Percentiles rank a stretch among this genome's conserved stretches.
Evolutionary conservation across 2,113 vertebrate genomes (phyloP).

Genomic region (Symphodus melops): DNA sequence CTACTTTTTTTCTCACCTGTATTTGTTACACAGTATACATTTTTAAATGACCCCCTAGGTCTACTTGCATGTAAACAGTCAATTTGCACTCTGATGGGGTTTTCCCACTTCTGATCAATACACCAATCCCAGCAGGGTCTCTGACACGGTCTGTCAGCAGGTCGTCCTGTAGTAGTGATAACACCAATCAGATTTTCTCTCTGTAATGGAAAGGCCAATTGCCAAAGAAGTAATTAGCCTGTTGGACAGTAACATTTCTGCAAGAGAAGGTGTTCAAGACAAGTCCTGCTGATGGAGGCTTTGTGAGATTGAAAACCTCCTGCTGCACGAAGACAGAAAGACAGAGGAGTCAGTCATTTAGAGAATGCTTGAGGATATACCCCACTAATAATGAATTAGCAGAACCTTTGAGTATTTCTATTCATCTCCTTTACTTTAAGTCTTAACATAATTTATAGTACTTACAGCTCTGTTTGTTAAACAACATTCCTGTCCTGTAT

Average conservation of each 20-base stretch:
- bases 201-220: constrained; percentile 55
- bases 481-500: neutral
- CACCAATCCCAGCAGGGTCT: constrained; percentile 50
- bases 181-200: constrained; percentile 47
- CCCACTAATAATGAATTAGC: constrained; percentile 19
- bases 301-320: constrained; percentile 48
- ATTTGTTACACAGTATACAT: constrained; percentile 42
- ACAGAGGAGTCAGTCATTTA: constrained; percentile 42
- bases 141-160: constrained; percentile 62
- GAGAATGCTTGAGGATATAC: constrained; percentile 45
- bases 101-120: constrained; percentile 69
- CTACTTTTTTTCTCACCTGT: neutral
- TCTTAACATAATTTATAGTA: neutral
- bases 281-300: constrained; percentile 51
- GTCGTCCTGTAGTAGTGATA: constrained; percentile 54
- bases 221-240: constrained; percentile 72
- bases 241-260: constrained; percentile 67
- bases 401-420: constrained; percentile 17
- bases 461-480: constrained; percentile 11
- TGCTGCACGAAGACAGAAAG: constrained; percentile 46
- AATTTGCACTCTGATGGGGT: constrained; percentile 52
- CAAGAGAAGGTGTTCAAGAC: constrained; percentile 56
- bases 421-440: neutral
- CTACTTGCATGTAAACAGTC: constrained; percentile 58
- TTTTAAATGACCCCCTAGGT: constrained; percentile 63